Evolutionary conservation across 2,797 vertebrate species (phyloP).

Genomic region (Acanthornis magna): DNA sequence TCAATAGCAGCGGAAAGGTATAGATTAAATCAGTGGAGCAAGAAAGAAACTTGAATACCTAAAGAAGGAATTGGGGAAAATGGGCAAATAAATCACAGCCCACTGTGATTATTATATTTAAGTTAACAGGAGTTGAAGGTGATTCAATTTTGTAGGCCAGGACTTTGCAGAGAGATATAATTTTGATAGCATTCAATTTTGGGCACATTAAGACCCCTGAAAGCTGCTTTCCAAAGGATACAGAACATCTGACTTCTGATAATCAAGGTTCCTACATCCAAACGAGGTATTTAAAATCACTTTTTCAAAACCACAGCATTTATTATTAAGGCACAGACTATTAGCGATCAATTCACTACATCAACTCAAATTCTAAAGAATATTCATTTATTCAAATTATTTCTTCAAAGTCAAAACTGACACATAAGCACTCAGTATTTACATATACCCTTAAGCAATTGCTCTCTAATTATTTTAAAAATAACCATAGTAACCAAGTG

Average conservation of each 20-base stretch:
- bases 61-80: not conserved
- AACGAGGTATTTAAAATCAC: not conserved
- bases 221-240: not conserved
- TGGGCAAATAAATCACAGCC: not conserved
- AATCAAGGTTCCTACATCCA: not conserved
- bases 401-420: not conserved
- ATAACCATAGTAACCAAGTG: not conserved
- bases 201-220: not conserved
- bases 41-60: not conserved
- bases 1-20: not conserved
- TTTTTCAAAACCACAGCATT: not conserved
- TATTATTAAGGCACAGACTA: not conserved
- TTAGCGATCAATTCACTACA: not conserved
- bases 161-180: not conserved
- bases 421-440: not conserved
- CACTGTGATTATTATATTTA: not conserved
- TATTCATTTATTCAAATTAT: not conserved
- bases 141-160: not conserved
- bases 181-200: not conserved
- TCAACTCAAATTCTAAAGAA: not conserved
- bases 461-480: not conserved
- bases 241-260: not conserved
- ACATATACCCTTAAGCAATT: not conserved
- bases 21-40: not conserved
- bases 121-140: not conserved